A percentile compares a stretch with the other conserved stretches of the same genome.
These are phyloP conservation scores for Ischnus inquisitorius DNA, from an alignment of 2,888 invertebrate species.

Conservation along the genomic window DNA sequence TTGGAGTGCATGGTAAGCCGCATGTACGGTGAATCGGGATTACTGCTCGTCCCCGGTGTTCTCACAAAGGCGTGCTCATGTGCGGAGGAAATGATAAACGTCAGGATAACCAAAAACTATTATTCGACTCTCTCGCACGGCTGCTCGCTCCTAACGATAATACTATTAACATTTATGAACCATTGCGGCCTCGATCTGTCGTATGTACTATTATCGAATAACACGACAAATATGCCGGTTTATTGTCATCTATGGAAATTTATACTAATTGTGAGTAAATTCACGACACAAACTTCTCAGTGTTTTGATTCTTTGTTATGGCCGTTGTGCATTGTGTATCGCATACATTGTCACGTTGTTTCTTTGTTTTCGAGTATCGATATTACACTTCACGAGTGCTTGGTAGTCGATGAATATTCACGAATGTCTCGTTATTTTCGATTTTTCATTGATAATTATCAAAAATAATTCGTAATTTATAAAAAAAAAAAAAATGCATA, in stretches of 20 bases:
- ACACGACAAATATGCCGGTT: conserved; percentile 52
- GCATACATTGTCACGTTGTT: background rate
- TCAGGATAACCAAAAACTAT: conserved; percentile 75
- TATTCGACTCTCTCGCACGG: conserved; percentile 52
- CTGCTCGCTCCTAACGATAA: conserved; percentile 12
- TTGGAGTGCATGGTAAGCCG: conserved; percentile 76
- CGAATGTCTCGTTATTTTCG: background rate
- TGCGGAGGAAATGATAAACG: conserved; percentile 69
- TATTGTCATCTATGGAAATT: conserved; percentile 31
- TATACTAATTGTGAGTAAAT: conserved; percentile 50
- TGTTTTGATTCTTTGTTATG: conserved; percentile 53
- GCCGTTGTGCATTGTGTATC: background rate
- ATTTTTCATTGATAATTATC: conserved; percentile 26
- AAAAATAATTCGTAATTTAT: background rate
- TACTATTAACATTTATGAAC: conserved; percentile 15
- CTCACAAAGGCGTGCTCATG: conserved; percentile 33
- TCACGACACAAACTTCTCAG: conserved; percentile 18
- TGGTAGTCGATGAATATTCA: background rate
- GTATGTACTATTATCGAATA: conserved; percentile 16
- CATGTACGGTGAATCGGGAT: conserved; percentile 51
- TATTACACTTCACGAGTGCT: background rate
- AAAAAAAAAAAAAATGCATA: background rate
- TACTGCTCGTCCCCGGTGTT: conserved; percentile 45
- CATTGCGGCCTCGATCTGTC: background rate
- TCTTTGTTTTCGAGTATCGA: background rate